phyloP scores from a whole-genome alignment of 2,113 vertebrate species.

The Eudorcas thomsonii region DNA sequence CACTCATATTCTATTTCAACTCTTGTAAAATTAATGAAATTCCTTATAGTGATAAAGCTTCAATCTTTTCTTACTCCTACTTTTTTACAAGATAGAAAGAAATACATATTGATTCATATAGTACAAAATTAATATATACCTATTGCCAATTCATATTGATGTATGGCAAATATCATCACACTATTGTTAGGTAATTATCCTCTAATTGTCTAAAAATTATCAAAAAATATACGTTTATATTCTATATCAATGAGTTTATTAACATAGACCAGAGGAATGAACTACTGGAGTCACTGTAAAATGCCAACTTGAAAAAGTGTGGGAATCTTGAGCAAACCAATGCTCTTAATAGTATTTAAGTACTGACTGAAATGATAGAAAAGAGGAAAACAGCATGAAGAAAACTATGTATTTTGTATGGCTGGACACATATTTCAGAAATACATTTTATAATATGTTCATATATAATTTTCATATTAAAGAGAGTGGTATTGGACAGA shows the following conservation, averaged over 20 bases:
- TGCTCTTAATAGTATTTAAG: neutral
- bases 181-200: neutral
- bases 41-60: neutral
- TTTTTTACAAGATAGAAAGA: neutral
- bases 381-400: neutral
- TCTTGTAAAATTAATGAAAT: neutral
- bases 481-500: neutral
- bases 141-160: neutral
- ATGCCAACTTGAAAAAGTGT: neutral
- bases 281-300: neutral
- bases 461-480: neutral
- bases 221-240: neutral
- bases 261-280: neutral
- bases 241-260: neutral
- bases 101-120: neutral
- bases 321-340: neutral
- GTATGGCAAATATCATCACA: neutral
- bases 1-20: neutral
- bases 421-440: neutral
- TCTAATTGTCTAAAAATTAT: neutral
- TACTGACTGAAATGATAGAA: neutral
- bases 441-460: neutral
- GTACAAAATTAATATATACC: neutral
- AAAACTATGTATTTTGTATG: neutral
- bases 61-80: neutral